A percentile compares a stretch with the other conserved stretches of the same genome.
These are phyloP conservation scores for Scrobipalpa atriplicella DNA, from an alignment of 2,888 invertebrate species.

Conservation along the genomic window DNA sequence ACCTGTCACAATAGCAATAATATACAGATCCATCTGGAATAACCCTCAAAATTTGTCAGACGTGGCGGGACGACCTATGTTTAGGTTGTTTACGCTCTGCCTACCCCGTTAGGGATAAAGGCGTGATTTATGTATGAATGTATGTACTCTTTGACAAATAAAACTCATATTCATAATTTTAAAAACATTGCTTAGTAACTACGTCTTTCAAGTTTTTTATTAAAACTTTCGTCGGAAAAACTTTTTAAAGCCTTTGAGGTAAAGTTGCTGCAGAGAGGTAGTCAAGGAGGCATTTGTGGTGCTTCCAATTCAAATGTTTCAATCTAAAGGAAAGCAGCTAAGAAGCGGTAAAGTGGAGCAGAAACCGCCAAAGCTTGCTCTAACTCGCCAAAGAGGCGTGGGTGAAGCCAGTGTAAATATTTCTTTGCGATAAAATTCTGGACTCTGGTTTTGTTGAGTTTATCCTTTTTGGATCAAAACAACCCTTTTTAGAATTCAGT, in stretches of 20 bases:
- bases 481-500: not conserved
- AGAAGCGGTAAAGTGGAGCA: slow-evolving; percentile 24
- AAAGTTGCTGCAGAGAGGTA: not conserved
- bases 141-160: not conserved
- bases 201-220: not conserved
- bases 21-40: no score
- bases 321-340: slow-evolving; percentile 27
- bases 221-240: not conserved
- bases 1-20: no score
- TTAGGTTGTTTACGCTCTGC: no score
- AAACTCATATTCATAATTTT: not conserved
- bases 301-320: slow-evolving; percentile 23
- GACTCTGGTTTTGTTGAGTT: not conserved
- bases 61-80: no score
- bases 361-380: slow-evolving; percentile 6
- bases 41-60: no score
- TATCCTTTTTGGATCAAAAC: not conserved
- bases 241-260: slow-evolving; percentile 14
- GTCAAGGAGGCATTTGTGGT: slow-evolving; percentile 15
- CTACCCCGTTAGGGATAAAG: no score
- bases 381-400: not conserved
- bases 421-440: not conserved
- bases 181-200: not conserved
- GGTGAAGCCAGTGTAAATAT: not conserved
- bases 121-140: no score